phyloP scores from a whole-genome alignment of 2,113 vertebrate genomes.

The Hassar affinis region DNA sequence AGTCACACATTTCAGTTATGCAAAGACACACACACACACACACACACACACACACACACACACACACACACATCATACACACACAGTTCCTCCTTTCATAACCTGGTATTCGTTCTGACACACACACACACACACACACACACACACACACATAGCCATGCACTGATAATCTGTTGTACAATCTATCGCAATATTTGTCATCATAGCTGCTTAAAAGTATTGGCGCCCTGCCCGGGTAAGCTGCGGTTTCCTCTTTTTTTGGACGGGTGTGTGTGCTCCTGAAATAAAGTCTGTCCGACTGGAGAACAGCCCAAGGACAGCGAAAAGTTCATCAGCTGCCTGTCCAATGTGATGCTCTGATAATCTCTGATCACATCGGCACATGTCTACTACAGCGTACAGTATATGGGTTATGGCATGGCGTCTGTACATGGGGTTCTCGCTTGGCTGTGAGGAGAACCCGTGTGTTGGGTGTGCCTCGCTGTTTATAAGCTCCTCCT shows the following conservation, averaged over 20 bases:
- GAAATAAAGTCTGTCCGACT: neutral
- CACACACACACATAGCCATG: no score
- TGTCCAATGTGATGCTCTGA: no score
- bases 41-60: slow-evolving; percentile 35
- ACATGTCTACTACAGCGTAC: neutral
- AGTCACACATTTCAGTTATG: slow-evolving; percentile 45
- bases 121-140: no score
- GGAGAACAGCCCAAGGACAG: neutral
- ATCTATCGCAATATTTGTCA: neutral
- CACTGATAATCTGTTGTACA: neutral
- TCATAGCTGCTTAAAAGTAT: neutral
- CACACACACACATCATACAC: no score
- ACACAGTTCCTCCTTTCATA: slow-evolving; percentile 4
- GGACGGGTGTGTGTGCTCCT: neutral
- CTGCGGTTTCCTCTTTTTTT: no score
- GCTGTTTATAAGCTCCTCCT: neutral
- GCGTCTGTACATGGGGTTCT: slow-evolving; percentile 8
- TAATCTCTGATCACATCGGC: neutral
- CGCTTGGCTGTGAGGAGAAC: neutral
- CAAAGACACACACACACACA: slow-evolving; percentile 35
- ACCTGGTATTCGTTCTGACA: slow-evolving; percentile 5
- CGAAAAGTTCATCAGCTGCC: neutral
- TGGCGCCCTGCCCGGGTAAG: neutral
- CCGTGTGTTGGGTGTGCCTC: neutral
- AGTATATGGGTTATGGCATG: neutral